These are phyloP conservation scores for Coenobita brevimanus DNA, from an alignment of 1,140 invertebrate genomes.

Conservation along the genomic window DNA sequence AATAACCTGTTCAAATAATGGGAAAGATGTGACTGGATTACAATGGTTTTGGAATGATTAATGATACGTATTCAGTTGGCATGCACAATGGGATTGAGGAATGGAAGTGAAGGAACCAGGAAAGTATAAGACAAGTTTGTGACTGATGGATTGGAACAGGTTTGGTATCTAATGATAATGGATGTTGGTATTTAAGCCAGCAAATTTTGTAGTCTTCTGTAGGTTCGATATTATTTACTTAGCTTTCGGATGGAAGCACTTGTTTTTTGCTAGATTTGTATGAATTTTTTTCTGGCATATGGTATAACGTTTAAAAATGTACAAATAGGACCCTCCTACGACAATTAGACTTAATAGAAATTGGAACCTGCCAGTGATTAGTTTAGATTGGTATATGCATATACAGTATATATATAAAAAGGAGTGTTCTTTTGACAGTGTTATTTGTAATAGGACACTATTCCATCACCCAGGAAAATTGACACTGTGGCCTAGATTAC, in stretches of 20 bases:
- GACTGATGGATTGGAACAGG: conserved; percentile 51
- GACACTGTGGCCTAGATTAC: too few relatives aligned
- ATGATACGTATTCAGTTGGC: conserved; percentile 37
- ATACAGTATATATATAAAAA: neutral
- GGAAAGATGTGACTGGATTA: conserved; percentile 51
- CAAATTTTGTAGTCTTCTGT: conserved; percentile 51
- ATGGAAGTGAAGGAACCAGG: conserved; percentile 41
- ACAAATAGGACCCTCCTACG: conserved; percentile 56
- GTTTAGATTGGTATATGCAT: neutral
- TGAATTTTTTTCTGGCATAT: conserved; percentile 44
- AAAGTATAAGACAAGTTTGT: conserved; percentile 26
- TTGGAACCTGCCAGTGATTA: conserved; percentile 34
- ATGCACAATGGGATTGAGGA: conserved; percentile 32
- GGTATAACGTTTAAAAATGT: conserved; percentile 42
- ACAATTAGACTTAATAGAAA: conserved; percentile 19
- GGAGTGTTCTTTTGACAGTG: neutral
- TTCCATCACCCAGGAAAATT: too few relatives aligned
- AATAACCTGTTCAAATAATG: conserved; percentile 38
- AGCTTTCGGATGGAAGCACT: neutral
- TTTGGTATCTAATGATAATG: conserved; percentile 12
- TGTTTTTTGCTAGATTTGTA: conserved; percentile 26
- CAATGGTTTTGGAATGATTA: conserved; percentile 38
- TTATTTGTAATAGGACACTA: neutral
- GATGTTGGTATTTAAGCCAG: conserved; percentile 15
- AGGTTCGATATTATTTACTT: conserved; percentile 29